These are phyloP conservation scores for Holocentrus rufus DNA, from an alignment of 2,797 vertebrate species.

Conservation along the genomic window DNA sequence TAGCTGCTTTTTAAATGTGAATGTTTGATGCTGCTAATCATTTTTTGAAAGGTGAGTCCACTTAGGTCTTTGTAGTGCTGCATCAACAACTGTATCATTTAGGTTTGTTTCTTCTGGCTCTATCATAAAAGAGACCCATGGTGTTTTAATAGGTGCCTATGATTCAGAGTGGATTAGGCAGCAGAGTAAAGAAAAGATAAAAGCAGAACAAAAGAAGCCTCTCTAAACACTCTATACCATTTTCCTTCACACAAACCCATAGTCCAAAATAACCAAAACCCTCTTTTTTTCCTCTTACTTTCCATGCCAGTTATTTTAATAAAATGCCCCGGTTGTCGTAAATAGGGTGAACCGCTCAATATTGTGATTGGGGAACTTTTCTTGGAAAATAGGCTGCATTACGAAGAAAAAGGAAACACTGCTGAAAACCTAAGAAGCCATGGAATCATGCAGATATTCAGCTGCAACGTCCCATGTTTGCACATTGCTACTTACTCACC, in stretches of 20 bases:
- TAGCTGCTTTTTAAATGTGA: constrained; percentile 2
- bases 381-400: not conserved
- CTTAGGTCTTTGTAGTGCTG: not conserved
- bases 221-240: not conserved
- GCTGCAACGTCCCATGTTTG: not conserved
- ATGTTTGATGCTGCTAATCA: not conserved
- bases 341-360: not conserved
- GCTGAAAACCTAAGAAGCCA: not conserved
- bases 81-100: not conserved
- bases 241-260: not conserved
- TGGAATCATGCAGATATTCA: not conserved
- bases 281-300: not conserved
- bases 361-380: not conserved
- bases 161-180: not conserved
- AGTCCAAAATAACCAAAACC: no score
- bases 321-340: not conserved
- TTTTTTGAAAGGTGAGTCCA: not conserved
- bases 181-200: not conserved
- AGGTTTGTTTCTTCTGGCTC: not conserved
- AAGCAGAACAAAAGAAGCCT: not conserved
- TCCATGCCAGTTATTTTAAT: not conserved
- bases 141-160: not conserved
- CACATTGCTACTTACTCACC: not conserved
- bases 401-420: not conserved
- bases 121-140: no score